Conservation (phyloP, 2,113 vertebrate species). For the Hydrochoerus hydrochaeris region DNA sequence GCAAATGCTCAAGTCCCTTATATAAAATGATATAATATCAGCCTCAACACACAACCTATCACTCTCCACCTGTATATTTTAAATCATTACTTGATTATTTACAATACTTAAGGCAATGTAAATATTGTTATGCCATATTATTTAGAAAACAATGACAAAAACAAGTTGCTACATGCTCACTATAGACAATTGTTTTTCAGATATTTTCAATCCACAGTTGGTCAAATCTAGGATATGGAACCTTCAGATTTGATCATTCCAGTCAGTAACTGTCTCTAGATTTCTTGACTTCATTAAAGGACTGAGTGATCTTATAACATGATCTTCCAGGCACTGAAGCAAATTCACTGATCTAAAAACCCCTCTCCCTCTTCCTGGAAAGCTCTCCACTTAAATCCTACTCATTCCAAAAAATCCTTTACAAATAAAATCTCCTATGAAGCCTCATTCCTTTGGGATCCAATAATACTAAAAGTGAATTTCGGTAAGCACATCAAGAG, state of each 20-base stretch:
- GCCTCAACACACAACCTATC: too few relatives aligned
- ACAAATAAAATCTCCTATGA: background rate
- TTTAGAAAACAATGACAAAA: too few relatives aligned
- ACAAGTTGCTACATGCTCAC: too few relatives aligned
- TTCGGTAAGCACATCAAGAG: background rate
- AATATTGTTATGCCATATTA: too few relatives aligned
- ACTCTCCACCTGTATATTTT: too few relatives aligned
- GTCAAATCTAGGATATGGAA: background rate
- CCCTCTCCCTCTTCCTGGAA: background rate
- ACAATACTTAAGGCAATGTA: too few relatives aligned
- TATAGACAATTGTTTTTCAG: too few relatives aligned
- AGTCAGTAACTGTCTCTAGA: background rate
- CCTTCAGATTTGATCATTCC: background rate
- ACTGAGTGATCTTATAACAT: background rate
- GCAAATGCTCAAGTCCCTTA: too few relatives aligned
- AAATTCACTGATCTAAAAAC: constrained; percentile 5
- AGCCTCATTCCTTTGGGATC: background rate
- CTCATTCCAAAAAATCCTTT: background rate
- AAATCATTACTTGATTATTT: too few relatives aligned
- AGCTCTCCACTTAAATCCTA: background rate
- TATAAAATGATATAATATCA: background rate
- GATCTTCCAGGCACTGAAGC: background rate
- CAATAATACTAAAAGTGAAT: background rate
- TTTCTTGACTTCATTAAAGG: background rate
- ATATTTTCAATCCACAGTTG: background rate